Percentiles rank a stretch among this genome's conserved stretches.
Evolutionary conservation across 1,140 invertebrate species (phyloP).

Genomic region (Sarcophaga bullata): DNA sequence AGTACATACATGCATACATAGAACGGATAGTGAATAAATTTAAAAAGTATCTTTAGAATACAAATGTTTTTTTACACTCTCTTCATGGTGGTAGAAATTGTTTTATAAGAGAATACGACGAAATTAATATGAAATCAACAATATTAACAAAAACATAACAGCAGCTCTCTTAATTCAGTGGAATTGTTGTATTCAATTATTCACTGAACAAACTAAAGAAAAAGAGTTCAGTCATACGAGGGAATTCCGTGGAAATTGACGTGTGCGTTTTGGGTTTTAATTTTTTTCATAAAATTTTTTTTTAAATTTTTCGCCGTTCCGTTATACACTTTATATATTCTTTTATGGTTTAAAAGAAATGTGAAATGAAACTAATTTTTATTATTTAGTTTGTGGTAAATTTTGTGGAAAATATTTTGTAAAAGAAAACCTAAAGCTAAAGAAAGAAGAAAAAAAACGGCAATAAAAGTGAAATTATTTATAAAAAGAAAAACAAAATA

Average conservation of each 20-base stretch:
- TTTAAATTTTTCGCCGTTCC: neutral
- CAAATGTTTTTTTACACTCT: neutral
- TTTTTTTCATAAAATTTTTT: neutral
- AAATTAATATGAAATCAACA: neutral
- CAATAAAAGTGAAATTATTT: neutral
- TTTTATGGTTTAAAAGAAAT: neutral
- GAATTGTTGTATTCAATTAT: neutral
- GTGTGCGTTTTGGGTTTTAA: neutral
- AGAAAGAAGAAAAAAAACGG: neutral
- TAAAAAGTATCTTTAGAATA: neutral
- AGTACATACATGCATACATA: too few relatives aligned
- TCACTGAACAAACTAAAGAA: neutral
- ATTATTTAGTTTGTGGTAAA: neutral
- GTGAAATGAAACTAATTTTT: neutral
- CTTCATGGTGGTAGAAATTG: too few relatives aligned
- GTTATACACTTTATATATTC: neutral
- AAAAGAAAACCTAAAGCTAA: neutral
- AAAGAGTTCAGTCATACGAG: conserved; percentile 10
- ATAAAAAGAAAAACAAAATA: neutral
- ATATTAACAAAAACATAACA: neutral
- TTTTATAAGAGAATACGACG: neutral
- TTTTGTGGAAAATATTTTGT: neutral
- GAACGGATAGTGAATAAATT: neutral
- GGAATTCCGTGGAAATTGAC: neutral
- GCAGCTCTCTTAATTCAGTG: neutral